These are phyloP conservation scores for Molorchus minor DNA, from an alignment of 2,888 invertebrate genomes.

Conservation along the genomic window DNA sequence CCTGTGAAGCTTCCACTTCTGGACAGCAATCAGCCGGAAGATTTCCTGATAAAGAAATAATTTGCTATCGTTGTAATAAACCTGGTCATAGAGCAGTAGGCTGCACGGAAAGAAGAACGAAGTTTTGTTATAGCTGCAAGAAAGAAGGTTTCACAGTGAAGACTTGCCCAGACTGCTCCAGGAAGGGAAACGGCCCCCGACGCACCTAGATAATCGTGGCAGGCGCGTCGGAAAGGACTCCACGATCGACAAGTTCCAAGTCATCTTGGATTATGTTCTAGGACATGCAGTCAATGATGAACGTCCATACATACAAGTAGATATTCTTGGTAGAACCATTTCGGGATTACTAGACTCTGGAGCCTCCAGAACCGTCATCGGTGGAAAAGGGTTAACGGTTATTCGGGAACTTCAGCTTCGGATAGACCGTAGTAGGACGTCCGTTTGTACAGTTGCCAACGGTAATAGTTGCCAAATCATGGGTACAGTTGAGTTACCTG, in stretches of 20 bases:
- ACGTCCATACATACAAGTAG: slow-evolving; percentile 18
- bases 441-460: slow-evolving; percentile 15
- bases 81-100: slow-evolving; percentile 2
- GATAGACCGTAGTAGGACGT: not conserved
- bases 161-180: slow-evolving; percentile 32
- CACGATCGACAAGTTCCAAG: not conserved
- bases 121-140: slow-evolving; percentile 31
- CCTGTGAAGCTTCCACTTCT: slow-evolving; percentile 11
- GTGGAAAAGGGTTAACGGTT: slow-evolving; percentile 3
- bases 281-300: slow-evolving; percentile 22
- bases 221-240: not conserved
- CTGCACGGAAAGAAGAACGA: slow-evolving; percentile 17
- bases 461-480: not conserved
- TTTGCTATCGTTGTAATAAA: not conserved
- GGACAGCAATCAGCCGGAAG: too few species aligned
- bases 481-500: slow-evolving; percentile 3
- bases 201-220: slow-evolving; percentile 15
- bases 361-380: slow-evolving; percentile 9
- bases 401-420: not conserved
- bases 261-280: slow-evolving; percentile 27
- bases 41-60: not conserved
- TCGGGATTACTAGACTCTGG: slow-evolving; percentile 24
- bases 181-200: slow-evolving; percentile 31
- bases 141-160: slow-evolving; percentile 16
- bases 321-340: slow-evolving; percentile 2